phyloP scores from a whole-genome alignment of 2,113 vertebrate species.

The Menidia beryllina region DNA sequence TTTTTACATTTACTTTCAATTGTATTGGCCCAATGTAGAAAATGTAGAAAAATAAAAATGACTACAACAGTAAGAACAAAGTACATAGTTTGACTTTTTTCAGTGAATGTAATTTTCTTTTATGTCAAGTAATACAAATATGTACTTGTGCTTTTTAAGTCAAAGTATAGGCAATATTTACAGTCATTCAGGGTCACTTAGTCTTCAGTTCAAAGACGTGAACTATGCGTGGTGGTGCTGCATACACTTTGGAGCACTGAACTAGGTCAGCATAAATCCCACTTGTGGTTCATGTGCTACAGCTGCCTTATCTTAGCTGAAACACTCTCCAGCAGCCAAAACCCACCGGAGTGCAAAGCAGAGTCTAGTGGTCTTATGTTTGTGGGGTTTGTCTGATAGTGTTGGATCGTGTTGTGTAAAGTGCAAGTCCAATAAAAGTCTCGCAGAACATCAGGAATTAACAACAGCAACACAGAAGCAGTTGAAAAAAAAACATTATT shows the following conservation, averaged over 20 bases:
- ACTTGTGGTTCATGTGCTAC: conserved; percentile 27
- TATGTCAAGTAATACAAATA: too few relatives aligned
- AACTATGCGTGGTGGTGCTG: conserved; percentile 6
- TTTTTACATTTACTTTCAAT: too few relatives aligned
- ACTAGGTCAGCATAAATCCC: conserved; percentile 47
- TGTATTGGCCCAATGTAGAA: too few relatives aligned
- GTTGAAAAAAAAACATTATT: not conserved
- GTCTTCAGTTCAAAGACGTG: not conserved
- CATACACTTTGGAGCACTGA: conserved; percentile 11
- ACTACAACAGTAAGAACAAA: too few relatives aligned
- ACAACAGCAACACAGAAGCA: not conserved
- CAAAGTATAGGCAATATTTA: too few relatives aligned
- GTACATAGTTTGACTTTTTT: too few relatives aligned
- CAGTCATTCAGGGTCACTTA: not conserved
- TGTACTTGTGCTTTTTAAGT: too few relatives aligned
- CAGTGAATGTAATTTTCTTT: too few relatives aligned
- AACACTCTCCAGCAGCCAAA: conserved; percentile 46
- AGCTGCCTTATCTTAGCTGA: conserved; percentile 41
- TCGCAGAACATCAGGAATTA: not conserved
- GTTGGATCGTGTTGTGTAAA: conserved; percentile 4
- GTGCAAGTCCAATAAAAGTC: not conserved
- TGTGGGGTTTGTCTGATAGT: conserved; percentile 2
- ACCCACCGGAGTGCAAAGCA: conserved; percentile 24
- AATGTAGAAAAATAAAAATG: too few relatives aligned
- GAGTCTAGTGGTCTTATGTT: conserved; percentile 1